Conservation (phyloP, 1,140 invertebrate species). For the Caenorhabditis latens region DNA sequence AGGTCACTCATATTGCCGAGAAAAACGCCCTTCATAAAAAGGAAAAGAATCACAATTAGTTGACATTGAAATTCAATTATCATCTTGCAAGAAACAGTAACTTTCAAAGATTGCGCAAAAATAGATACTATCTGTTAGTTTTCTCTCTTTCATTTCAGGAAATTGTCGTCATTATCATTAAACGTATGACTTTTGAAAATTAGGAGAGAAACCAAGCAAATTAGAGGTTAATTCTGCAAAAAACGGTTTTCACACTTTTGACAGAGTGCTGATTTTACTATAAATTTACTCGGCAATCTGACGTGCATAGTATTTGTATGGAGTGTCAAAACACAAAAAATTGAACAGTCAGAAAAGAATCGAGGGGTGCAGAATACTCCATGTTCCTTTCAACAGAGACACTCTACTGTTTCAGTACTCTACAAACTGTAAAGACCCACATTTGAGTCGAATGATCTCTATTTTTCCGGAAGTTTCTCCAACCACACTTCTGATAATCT, state of each 20-base stretch:
- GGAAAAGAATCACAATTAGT: neutral
- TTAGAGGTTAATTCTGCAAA: too few species aligned
- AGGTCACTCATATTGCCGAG: neutral
- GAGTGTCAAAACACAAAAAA: too few species aligned
- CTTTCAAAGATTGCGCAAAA: conserved; percentile 43
- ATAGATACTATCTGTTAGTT: conserved; percentile 1
- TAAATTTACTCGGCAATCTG: too few species aligned
- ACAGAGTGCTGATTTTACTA: too few species aligned
- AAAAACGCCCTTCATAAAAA: neutral
- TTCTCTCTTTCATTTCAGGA: neutral
- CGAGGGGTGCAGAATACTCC: too few species aligned
- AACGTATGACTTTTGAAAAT: neutral
- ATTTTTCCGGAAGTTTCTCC: neutral
- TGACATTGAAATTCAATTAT: conserved; percentile 45
- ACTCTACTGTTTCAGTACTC: neutral
- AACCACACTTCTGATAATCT: neutral
- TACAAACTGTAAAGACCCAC: neutral
- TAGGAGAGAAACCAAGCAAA: too few species aligned
- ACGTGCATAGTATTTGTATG: too few species aligned
- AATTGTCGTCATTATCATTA: neutral
- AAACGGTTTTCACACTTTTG: too few species aligned
- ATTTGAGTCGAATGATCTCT: neutral
- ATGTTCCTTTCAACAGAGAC: too few species aligned
- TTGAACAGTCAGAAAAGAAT: too few species aligned
- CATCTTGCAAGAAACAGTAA: neutral